Base-by-base conservation (phyloP, 2,113 vertebrate species). In the Psilopogon haemacephalus region DNA sequence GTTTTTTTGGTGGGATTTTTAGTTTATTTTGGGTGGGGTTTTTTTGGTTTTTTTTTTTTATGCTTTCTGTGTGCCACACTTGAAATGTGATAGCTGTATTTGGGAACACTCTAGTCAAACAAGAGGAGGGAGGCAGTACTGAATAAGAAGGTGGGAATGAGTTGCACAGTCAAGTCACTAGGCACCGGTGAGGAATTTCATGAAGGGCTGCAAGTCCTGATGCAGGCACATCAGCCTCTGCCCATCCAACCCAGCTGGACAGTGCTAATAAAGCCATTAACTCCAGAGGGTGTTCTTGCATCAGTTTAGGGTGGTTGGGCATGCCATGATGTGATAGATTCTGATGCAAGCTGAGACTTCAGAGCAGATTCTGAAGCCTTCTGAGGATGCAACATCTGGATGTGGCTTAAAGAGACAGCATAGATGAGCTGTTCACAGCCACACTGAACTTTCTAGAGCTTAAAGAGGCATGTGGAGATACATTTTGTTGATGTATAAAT, bases 261-360 rank as follows among this genome's bases (percentile, higher is more conserved):
- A 2, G 40, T 5, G 17, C 14, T 38, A 12, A 2, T 0, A 4
- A 12, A 44, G 13, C 35, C 9, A 1, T 15, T 54, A 12, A 2
- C 15, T 17, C 30, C 17, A 5, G 52, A 7, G 6, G 1, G 4
- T 3, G 28, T 6, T 27, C 50, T 3, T 32, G 14, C 19, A 9
- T 7, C 63, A 50, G 48, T 24, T 50, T 26, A 50, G 23, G 23
- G 48, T 50, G 48, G 23, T 50, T 50, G 48, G 48, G 24, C 23
- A 26, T 26, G 21, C 0, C 0, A 0, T n/a, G 55, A 13, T 63
- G 12, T 8, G 35, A 2, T 50, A 12, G 12, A 24, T 13, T 0
- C 0, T 19, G 62, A 2, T 9, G 11, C 6, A 26, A 4, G 2
- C 0, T 14, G 16, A 37, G 74, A 21, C 8, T 8, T 2, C 14